phyloP scores from a whole-genome alignment of 23 tunicate genomes.

The Ascidia mentula region DNA sequence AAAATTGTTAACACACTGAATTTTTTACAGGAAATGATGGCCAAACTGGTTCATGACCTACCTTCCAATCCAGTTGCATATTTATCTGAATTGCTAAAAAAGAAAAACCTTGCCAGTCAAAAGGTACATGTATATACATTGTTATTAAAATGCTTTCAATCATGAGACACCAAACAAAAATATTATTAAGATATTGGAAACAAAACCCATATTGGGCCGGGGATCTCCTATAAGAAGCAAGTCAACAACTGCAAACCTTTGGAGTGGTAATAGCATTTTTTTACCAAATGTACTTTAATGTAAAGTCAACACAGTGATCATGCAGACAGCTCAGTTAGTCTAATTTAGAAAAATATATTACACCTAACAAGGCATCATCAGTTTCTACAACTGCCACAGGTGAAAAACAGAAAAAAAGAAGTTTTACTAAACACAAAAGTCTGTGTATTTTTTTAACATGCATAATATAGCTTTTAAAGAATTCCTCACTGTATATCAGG shows the following conservation, averaged over 20 bases:
- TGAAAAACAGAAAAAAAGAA: no score
- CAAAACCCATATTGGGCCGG: background rate
- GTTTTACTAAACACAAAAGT: no score
- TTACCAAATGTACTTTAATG: background rate
- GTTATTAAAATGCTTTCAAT: background rate
- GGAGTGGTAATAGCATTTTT: background rate
- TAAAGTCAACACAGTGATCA: no score
- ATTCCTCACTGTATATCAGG: no score
- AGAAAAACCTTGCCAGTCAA: constrained; percentile 30
- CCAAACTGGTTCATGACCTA: constrained; percentile 56
- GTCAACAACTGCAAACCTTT: background rate
- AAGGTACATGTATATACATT: constrained; percentile 7
- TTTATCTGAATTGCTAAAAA: constrained; percentile 33
- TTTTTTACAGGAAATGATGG: constrained; percentile 74
- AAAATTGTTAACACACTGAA: background rate
- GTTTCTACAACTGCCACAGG: no score
- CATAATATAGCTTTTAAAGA: no score
- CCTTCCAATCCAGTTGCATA: constrained; percentile 72
- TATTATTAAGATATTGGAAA: background rate
- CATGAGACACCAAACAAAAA: background rate
- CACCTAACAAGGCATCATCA: no score
- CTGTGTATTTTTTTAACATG: no score
- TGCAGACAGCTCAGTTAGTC: no score
- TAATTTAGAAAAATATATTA: no score
- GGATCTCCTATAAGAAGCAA: constrained; percentile 5